Conservation (phyloP, 1,140 invertebrate species). For the Vollenhovia emeryi region DNA sequence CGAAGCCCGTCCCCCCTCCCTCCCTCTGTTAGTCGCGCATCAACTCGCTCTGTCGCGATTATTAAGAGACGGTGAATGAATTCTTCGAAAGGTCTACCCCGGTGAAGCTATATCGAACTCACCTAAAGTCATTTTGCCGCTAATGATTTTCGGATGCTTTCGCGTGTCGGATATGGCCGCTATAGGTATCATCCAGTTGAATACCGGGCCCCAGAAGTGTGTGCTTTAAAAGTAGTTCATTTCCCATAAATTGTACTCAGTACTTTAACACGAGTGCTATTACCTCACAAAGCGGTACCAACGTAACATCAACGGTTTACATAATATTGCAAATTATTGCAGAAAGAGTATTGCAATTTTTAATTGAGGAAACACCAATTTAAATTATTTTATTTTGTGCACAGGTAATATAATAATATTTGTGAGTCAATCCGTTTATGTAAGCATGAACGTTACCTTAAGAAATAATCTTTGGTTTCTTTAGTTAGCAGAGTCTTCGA, state of each 20-base stretch:
- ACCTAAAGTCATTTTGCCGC: conserved; percentile 99
- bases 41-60: conserved; percentile 53
- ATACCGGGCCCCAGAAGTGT: conserved; percentile 97
- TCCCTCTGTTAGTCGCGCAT: not conserved
- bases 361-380: not conserved
- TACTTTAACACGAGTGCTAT: not conserved
- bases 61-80: conserved; percentile 65
- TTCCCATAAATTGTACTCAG: conserved; percentile 55
- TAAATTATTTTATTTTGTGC: not conserved
- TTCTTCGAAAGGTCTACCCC: conserved; percentile 64
- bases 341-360: not conserved
- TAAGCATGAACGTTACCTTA: conserved; percentile 69
- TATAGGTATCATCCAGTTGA: conserved; percentile 98
- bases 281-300: not conserved
- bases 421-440: not conserved
- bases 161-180: conserved; percentile 96
- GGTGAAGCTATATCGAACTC: conserved; percentile 70
- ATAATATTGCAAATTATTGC: not conserved
- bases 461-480: conserved; percentile 74
- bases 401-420: not conserved
- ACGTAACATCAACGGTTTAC: not conserved
- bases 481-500: conserved; percentile 63
- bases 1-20: not conserved
- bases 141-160: conserved; percentile 97
- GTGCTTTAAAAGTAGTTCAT: conserved; percentile 87